Evolutionary conservation across 1,140 invertebrate genomes (phyloP).

Genomic region (Drosophila subobscura): DNA sequence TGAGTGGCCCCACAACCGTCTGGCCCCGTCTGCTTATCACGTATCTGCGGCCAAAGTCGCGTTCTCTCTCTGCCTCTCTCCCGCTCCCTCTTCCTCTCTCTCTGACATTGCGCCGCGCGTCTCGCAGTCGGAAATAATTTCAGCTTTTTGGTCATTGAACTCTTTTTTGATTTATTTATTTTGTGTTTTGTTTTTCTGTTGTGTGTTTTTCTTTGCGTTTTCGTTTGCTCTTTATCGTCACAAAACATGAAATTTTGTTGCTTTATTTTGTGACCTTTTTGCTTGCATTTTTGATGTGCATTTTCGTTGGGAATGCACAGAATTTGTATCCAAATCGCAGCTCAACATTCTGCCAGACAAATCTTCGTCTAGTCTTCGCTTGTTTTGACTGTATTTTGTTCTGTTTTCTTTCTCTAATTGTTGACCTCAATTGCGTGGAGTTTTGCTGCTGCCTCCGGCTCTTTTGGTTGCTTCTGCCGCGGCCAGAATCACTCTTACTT

Average conservation of each 20-base stretch:
- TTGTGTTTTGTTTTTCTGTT: conserved; percentile 31
- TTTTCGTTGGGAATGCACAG: conserved; percentile 6
- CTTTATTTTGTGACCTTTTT: conserved; percentile 24
- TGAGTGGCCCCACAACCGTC: conserved; percentile 1
- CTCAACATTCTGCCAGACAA: too few relatives aligned
- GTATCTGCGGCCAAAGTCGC: conserved; percentile 21
- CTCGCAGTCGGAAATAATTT: conserved; percentile 69
- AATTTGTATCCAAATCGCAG: too few relatives aligned
- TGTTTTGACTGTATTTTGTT: too few relatives aligned
- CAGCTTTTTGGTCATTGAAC: conserved; percentile 78
- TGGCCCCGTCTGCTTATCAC: conserved; percentile 9
- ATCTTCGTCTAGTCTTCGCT: too few relatives aligned
- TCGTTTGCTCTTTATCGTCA: conserved; percentile 40
- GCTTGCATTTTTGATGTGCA: conserved; percentile 24
- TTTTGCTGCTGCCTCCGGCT: too few relatives aligned
- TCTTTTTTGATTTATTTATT: conserved; percentile 75
- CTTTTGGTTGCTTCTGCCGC: neutral
- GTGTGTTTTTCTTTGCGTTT: conserved; percentile 2
- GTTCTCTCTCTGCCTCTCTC: neutral
- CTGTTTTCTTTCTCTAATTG: too few relatives aligned
- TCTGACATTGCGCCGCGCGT: conserved; percentile 27
- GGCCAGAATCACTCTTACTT: conserved; percentile 5
- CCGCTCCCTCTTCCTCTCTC: neutral
- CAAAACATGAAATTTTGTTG: conserved; percentile 49
- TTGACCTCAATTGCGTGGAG: too few relatives aligned